These are phyloP conservation scores for Clarias magur DNA, from an alignment of 2,113 vertebrate species.

Conservation along the genomic window DNA sequence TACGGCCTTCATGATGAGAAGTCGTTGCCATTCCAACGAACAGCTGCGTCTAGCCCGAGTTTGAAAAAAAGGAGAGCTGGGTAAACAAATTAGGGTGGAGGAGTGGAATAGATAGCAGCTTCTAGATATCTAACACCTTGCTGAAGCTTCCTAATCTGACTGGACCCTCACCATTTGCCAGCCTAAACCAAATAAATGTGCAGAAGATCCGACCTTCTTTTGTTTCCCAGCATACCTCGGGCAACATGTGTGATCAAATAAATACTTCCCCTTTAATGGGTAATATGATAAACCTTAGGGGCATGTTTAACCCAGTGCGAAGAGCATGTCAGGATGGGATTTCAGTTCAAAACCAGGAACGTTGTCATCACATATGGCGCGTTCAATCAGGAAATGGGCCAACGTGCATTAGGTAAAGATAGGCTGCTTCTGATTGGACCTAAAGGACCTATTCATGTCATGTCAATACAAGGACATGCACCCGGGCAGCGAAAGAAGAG, in stretches of 20 bases:
- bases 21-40: constrained; percentile 1
- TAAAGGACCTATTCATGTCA: not conserved
- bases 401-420: constrained; percentile 18
- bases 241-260: constrained; percentile 16
- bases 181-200: constrained; percentile 5
- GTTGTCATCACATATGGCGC: constrained; percentile 22
- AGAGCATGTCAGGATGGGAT: constrained; percentile 12
- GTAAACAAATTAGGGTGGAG: constrained; percentile 28
- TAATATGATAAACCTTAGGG: constrained; percentile 25
- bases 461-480: constrained; percentile 19
- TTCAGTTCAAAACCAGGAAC: constrained; percentile 15
- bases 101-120: constrained; percentile 1
- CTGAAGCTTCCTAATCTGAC: not conserved
- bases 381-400: constrained; percentile 14
- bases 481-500: not conserved
- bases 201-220: not conserved
- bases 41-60: constrained; percentile 30
- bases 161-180: not conserved
- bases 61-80: constrained; percentile 26
- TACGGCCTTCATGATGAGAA: not conserved
- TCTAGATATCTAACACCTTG: constrained; percentile 10
- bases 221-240: not conserved
- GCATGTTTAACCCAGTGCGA: constrained; percentile 16
- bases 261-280: not conserved
- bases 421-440: constrained; percentile 11